Conservation (phyloP, 2,113 vertebrate genomes). For the Aleadryas rufinucha region DNA sequence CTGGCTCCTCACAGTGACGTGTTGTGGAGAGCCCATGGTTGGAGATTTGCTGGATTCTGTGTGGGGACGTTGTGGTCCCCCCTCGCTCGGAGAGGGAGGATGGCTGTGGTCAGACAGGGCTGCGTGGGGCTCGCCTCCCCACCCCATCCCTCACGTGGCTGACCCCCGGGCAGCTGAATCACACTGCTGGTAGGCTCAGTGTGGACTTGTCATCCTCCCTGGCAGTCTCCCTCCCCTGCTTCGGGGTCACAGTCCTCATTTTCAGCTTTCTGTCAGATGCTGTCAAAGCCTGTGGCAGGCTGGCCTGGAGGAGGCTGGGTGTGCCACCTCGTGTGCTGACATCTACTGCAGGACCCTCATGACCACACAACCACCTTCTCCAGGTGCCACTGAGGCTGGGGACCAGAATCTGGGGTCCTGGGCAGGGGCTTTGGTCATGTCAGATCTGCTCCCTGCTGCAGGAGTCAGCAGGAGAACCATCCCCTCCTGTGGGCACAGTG, state of each 20-base stretch:
- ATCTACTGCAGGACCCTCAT: neutral
- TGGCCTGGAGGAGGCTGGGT: neutral
- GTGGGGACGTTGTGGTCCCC: accelerated
- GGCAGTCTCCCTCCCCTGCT: neutral
- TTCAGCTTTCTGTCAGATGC: neutral
- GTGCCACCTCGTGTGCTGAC: neutral
- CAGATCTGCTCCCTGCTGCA: neutral
- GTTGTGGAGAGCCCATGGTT: accelerated
- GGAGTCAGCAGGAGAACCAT: accelerated
- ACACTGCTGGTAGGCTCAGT: neutral
- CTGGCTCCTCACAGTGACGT: neutral
- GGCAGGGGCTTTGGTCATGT: accelerated
- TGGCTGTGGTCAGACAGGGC: accelerated
- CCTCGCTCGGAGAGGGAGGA: accelerated
- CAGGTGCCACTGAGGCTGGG: neutral
- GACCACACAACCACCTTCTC: neutral
- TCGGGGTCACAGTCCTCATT: neutral
- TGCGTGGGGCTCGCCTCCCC: accelerated
- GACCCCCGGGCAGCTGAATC: slow-evolving; percentile 26
- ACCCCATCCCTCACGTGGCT: neutral
- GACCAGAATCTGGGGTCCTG: neutral
- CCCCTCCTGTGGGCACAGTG: neutral
- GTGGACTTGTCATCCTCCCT: neutral
- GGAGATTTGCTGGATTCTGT: neutral
- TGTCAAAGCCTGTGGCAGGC: neutral